Evolutionary conservation across 2,113 vertebrate species (phyloP).

Genomic region (Triplophysa dalaica): DNA sequence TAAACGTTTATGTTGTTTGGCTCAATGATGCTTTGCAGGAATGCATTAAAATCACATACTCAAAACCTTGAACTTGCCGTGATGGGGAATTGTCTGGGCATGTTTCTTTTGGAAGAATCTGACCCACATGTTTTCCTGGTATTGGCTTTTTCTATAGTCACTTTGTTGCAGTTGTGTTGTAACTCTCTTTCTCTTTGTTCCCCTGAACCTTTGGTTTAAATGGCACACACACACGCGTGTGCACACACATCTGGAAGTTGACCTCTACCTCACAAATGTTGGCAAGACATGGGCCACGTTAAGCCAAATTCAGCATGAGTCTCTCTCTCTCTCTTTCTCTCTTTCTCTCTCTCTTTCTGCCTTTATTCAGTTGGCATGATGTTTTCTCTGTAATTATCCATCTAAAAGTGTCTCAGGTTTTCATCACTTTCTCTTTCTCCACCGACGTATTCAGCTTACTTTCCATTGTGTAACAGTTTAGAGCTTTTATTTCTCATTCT

Average conservation of each 20-base stretch:
- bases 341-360: background rate
- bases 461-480: slow-evolving; percentile 17
- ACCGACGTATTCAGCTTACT: slow-evolving; percentile 2
- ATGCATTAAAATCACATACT: slow-evolving; percentile 14
- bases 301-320: slow-evolving; percentile 17
- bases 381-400: slow-evolving; percentile 45
- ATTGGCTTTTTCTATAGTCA: background rate
- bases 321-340: background rate
- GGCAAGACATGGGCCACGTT: slow-evolving; percentile 1
- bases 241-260: slow-evolving; percentile 48
- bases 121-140: slow-evolving; percentile 9
- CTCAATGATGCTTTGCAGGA: slow-evolving; percentile 17
- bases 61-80: background rate
- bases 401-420: slow-evolving; percentile 28
- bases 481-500: slow-evolving; percentile 28
- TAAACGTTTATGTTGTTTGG: slow-evolving; percentile 21
- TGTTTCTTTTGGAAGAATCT: slow-evolving; percentile 22
- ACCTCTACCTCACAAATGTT: slow-evolving; percentile 27
- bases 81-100: slow-evolving; percentile 25
- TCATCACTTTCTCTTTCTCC: slow-evolving; percentile 14
- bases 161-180: slow-evolving; percentile 3
- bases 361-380: background rate
- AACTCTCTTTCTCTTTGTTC: background rate
- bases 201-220: slow-evolving; percentile 3
- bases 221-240: slow-evolving; percentile 4